Conservation (phyloP, 2,888 invertebrate species). For the Schizaphis graminum region DNA sequence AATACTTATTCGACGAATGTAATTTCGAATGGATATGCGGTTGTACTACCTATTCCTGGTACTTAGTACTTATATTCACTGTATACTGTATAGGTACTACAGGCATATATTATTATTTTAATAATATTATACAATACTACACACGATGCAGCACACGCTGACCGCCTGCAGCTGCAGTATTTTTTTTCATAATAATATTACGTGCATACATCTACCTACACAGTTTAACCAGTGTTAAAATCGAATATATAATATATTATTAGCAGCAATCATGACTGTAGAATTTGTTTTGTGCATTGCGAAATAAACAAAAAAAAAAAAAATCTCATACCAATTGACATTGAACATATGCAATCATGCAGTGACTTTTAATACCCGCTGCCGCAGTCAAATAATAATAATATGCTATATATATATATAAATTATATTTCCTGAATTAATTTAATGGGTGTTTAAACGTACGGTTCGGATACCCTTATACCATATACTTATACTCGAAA, state of each 20-base stretch:
- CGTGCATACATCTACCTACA: neutral
- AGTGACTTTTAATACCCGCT: neutral
- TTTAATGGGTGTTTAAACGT: neutral
- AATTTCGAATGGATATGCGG: neutral
- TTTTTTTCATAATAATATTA: neutral
- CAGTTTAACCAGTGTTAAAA: constrained; percentile 13
- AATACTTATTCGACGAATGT: neutral
- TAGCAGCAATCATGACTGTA: neutral
- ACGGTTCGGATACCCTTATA: neutral
- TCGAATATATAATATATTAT: constrained; percentile 10
- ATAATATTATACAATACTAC: too few species aligned
- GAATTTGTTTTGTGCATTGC: neutral
- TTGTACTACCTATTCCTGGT: too few species aligned
- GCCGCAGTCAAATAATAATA: constrained; percentile 3
- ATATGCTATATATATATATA: neutral
- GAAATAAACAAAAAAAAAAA: neutral
- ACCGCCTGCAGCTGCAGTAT: constrained; percentile 7
- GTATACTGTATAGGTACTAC: neutral
- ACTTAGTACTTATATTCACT: neutral
- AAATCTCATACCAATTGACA: neutral
- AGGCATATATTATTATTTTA: neutral
- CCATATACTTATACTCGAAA: neutral
- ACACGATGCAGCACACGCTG: neutral
- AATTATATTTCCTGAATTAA: constrained; percentile 13
- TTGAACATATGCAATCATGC: constrained; percentile 28